Base-by-base conservation (phyloP, 2,888 invertebrate species). In the Agrilus mali region DNA sequence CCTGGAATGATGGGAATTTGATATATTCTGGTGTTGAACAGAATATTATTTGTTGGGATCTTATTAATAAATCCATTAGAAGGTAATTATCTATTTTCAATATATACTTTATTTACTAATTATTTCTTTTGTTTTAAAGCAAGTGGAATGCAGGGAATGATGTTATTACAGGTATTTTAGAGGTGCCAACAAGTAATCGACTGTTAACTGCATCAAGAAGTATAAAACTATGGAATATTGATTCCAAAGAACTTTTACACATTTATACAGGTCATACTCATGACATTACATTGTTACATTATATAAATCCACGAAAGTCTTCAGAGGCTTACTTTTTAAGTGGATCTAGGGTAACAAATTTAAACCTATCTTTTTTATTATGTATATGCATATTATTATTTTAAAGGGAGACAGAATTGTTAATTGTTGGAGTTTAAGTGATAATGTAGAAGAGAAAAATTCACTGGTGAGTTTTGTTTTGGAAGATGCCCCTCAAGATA, bases 141-240 rank as follows among this genome's bases (percentile, higher is more conserved):
- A 77, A 80, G 70, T 77, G 83, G 77, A 80, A 82, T 70, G 72
- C 76, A 43, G 77, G 69, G 49, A 67, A 73, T 53, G 67, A 68
- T 39, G 71, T 65, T 58, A 65, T 81, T 36, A 74, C 73, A 47
- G 69, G 79, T 8, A 74, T 80, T 50, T 71, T 78, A 60, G 71
- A 77, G 48, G 66, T 80, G 46, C 75, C 75, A 27, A 72, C 72
- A 37, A 67, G 60, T 48, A 60, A 68, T 16, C 54, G 57, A 38
- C 45, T 69, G 38, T 44, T 69, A 45, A 65, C 65, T 39, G 69
- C 68, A 32, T 58, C 64, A 34, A 65, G 60, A 55, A 62, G 56
- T 41, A 77, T 82, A 33, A 75, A 74, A 57, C 64, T 79, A 60
- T 86, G 80, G 78, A 73, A 82, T 55, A 60, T 78, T 22, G 60